These are phyloP conservation scores for Prenolepis imparis DNA, from an alignment of 2,888 invertebrate genomes.

Conservation along the genomic window DNA sequence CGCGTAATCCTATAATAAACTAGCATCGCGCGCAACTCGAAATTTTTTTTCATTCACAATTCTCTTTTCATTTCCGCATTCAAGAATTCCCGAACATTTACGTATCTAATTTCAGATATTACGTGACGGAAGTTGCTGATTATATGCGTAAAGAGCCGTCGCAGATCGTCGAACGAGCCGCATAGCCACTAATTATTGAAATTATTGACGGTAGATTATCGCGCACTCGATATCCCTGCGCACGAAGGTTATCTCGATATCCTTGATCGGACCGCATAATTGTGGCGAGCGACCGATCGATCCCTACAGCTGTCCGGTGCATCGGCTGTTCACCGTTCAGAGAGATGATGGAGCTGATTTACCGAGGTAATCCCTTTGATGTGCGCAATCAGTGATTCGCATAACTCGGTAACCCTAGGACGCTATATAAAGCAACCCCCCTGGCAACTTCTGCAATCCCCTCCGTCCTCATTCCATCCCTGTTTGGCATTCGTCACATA, in stretches of 20 bases:
- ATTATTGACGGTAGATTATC: slow-evolving; percentile 52
- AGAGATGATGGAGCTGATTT: slow-evolving; percentile 72
- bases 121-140: slow-evolving; percentile 11
- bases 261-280: slow-evolving; percentile 66
- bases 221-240: slow-evolving; percentile 37
- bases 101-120: slow-evolving; percentile 12
- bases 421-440: slow-evolving; percentile 38
- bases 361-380: slow-evolving; percentile 75
- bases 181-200: slow-evolving; percentile 42
- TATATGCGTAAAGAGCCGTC: background rate
- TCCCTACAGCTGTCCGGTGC: slow-evolving; percentile 53
- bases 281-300: slow-evolving; percentile 68
- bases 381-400: slow-evolving; percentile 74
- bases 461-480: background rate
- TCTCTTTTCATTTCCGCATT: background rate
- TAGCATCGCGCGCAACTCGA: background rate
- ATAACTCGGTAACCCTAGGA: slow-evolving; percentile 64
- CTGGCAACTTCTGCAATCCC: background rate
- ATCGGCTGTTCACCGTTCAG: slow-evolving; percentile 54
- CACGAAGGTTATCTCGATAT: slow-evolving; percentile 54
- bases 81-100: background rate
- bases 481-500: background rate
- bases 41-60: slow-evolving; percentile 20
- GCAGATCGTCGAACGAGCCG: background rate
- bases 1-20: background rate